Base-by-base conservation (phyloP, 2,888 invertebrate genomes). In the Hesperia comma region DNA sequence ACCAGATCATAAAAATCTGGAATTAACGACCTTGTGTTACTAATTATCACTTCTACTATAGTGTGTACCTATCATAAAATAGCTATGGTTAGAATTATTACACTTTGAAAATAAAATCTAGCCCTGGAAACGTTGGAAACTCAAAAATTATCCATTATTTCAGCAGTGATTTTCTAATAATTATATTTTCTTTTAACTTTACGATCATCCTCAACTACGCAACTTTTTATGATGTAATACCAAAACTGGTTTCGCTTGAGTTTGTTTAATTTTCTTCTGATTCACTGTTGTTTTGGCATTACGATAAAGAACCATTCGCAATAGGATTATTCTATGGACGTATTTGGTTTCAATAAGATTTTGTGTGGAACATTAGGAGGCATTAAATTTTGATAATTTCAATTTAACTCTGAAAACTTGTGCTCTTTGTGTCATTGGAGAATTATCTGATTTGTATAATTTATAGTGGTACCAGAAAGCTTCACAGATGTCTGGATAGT, bases 381-480 rank as follows among this genome's bases (percentile, higher is more conserved):
- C 53, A 41, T 51, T n/a, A 32, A 53, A 71, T 69, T 66, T 72
- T 70, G 72, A 72, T 70, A 71, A 73, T 63, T 73, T 73, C 64
- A 73, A 75, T 71, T 73, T 71, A 56, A 72, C 70, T 67, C 71
- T 70, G 70, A 73, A 69, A 72, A 73, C 72, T 71, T 71, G 72
- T 69, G 70, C 70, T 71, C 68, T 67, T 69, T 60, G 68, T 62
- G 69, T 68, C 68, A 63, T 67, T 70, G 67, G 71, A 61, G 63
- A 43, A 60, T 64, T 64, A 66, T 60, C 43, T 60, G 54, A 60
- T 66, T 54, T 21, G 54, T 60, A 66, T 66, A 60, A 66, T 66
- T 66, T 60, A 66, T 54, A 60, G 53, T 57, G n/a, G 26, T 54
- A 19, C 32, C 53, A 33, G 40, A 64, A 41, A 43, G 17, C 53